Base-by-base conservation (phyloP, 2,797 vertebrate genomes). In the Smutsia gigantea region DNA sequence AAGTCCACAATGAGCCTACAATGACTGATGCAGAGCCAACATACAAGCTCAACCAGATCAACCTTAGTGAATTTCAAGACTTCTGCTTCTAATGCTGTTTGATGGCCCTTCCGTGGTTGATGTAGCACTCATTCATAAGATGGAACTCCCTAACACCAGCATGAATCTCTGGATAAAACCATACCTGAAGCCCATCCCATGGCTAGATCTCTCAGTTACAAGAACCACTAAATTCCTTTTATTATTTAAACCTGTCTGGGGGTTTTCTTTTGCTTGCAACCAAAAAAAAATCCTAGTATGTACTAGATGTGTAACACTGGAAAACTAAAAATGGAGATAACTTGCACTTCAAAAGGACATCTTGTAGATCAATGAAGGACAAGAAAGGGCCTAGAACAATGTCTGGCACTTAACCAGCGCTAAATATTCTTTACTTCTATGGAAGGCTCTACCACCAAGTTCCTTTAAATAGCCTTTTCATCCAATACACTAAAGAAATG, bases 381-480 rank as follows among this genome's bases (percentile, higher is more conserved):
- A 90, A 91, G 39, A 71, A 57, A 64, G n/a, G 34, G 27, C 57
- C 39, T 8, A 51, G 61, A 12, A 95, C 6, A 74, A 34, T 15
- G 23, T 51, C 42, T 55, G 66, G 64, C 37, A 82, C 31, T 59
- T 57, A 59, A 59, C 29, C 84, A 82, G 19, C 69, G 46, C n/a
- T 85, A 78, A 53, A 59, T 74, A 96, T 39, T 78, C 61, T 89
- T 85, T 78, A 68, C 21, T 83, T 94, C 29, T 93, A 79, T 5
- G n/a, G 46, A 85, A 71, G 15, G 23, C 72, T n/a, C 79, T 27
- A 29, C 5, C 27, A 71, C 25, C 59, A 3, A 15, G 6, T 77
- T 93, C 34, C 74, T 85, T 87, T 78, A 57, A 91, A 78, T 77
- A 27, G 75, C 71, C 82, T 95, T 84, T 81, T 55, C 37, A 90